Evolutionary conservation across 2,797 vertebrate genomes (phyloP).

Genomic region (Pogoniulus pusillus): DNA sequence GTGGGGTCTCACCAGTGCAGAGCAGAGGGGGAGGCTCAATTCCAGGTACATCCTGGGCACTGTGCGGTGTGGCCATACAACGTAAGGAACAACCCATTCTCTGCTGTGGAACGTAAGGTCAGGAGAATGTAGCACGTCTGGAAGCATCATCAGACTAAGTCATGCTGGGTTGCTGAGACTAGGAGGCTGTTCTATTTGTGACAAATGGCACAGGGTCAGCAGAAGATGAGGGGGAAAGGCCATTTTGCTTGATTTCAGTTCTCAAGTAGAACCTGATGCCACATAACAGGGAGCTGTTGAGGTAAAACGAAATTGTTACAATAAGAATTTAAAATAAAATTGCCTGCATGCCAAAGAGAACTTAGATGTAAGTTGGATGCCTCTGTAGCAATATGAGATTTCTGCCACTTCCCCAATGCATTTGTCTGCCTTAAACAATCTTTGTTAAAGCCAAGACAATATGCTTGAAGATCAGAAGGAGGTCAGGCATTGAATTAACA

Average conservation of each 20-base stretch:
- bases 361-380: neutral
- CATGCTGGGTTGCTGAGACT: neutral
- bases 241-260: neutral
- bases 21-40: neutral
- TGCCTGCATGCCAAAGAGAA: neutral
- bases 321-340: neutral
- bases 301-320: neutral
- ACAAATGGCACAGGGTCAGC: neutral
- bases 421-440: neutral
- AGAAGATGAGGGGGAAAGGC: neutral
- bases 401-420: neutral
- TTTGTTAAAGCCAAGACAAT: neutral
- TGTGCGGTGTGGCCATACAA: accelerated
- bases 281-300: neutral
- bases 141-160: neutral
- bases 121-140: neutral
- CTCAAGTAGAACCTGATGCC: neutral
- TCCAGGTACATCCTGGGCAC: neutral
- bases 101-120: neutral
- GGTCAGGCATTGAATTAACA: neutral
- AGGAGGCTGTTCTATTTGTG: neutral
- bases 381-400: neutral
- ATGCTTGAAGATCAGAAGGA: neutral
- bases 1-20: too few species aligned
- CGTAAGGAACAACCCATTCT: neutral